phyloP scores from a whole-genome alignment of 2,888 invertebrate species.

The Drosophila flavopinicola region DNA sequence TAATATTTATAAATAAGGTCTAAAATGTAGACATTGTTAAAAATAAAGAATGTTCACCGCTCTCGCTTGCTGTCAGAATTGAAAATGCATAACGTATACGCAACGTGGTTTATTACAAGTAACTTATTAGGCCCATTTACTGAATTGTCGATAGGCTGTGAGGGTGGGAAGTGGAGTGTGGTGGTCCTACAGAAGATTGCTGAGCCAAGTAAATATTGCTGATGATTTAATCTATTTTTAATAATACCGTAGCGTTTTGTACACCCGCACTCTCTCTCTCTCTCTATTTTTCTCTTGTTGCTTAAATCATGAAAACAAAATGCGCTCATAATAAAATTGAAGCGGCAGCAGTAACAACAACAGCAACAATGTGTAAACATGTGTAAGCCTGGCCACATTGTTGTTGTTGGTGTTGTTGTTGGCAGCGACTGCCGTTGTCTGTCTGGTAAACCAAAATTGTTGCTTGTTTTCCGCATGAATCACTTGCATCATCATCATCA shows the following conservation, averaged over 20 bases:
- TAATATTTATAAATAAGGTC: no score
- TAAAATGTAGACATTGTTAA: no score
- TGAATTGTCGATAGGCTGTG: slow-evolving; percentile 2
- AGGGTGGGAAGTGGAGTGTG: no score
- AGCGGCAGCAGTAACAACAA: slow-evolving; percentile 25
- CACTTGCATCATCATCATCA: slow-evolving; percentile 73
- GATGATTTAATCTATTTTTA: slow-evolving; percentile 65
- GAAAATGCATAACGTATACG: slow-evolving; percentile 33
- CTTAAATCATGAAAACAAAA: slow-evolving; percentile 53
- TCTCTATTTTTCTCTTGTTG: slow-evolving; percentile 26
- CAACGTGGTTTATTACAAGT: slow-evolving; percentile 28
- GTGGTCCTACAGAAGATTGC: background rate
- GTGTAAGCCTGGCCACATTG: slow-evolving; percentile 60
- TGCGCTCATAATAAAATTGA: slow-evolving; percentile 72
- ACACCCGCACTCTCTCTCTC: slow-evolving; percentile 2
- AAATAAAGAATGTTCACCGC: no score
- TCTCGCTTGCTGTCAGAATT: background rate
- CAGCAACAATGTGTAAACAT: slow-evolving; percentile 65
- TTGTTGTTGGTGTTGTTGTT: slow-evolving; percentile 37
- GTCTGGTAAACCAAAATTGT: slow-evolving; percentile 78
- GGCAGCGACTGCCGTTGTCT: slow-evolving; percentile 62
- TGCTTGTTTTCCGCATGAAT: slow-evolving; percentile 78
- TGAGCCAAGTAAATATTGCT: slow-evolving; percentile 49
- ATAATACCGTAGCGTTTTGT: slow-evolving; percentile 51
- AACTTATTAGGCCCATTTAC: slow-evolving; percentile 17